Percentiles rank a stretch among this genome's conserved stretches.
These are phyloP conservation scores for Pantherophis alleghaniensis DNA, from an alignment of 2,797 vertebrate species.

Conservation along the genomic window DNA sequence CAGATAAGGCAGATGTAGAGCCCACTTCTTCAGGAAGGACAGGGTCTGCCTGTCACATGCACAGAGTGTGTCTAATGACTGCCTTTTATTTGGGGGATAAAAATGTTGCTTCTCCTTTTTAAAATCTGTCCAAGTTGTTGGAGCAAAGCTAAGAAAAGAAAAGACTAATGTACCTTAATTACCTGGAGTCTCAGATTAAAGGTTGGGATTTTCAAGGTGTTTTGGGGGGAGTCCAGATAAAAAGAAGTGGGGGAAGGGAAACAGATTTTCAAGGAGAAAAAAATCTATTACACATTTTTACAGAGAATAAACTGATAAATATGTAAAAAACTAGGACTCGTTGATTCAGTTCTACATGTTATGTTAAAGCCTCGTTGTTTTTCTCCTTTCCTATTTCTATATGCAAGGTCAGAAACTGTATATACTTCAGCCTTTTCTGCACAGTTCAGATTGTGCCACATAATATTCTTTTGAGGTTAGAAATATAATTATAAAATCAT, in stretches of 20 bases:
- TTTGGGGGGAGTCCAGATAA: neutral
- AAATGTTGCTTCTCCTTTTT: neutral
- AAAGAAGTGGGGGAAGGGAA: neutral
- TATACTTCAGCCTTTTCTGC: neutral
- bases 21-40: neutral
- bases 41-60: neutral
- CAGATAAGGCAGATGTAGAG: neutral
- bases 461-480: neutral
- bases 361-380: neutral
- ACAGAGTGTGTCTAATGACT: neutral
- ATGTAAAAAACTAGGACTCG: neutral
- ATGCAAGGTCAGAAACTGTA: neutral
- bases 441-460: neutral
- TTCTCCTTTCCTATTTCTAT: neutral
- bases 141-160: neutral
- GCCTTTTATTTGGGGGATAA: neutral
- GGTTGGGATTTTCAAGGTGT: neutral
- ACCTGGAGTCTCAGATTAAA: neutral
- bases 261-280: neutral
- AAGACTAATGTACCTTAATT: neutral
- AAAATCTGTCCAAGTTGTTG: neutral
- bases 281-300: neutral
- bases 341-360: neutral
- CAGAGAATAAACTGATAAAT: neutral
- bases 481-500: neutral